Evolutionary conservation across 2,113 vertebrate species (phyloP), one percentile per base, ranked within the genome.

Genomic region (Plectropomus leopardus): DNA sequence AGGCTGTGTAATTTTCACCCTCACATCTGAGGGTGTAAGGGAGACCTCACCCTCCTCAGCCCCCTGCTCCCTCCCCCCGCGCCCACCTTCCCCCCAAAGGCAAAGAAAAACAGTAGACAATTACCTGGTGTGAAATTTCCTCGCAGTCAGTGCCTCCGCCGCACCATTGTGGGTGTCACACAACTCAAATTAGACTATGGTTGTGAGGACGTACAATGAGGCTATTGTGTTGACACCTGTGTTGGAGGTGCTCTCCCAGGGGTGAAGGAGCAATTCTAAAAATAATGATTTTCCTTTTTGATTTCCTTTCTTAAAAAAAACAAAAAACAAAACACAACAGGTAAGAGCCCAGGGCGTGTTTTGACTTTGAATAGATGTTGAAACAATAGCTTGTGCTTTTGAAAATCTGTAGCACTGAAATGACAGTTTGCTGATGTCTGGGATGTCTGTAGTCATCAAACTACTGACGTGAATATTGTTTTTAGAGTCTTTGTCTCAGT

Each of bases 61-160:
- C 68, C 8, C 72, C 66, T 58, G 63, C 55, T 42, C 21, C 77
- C 53, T 54, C 9, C n/a, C 28, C n/a, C 77, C 65, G 85, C 42
- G 3, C 77, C 82, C 82, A 80, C 77, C 73, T 69, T 57, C 28
- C 24, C 75, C 89, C 83, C 76, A 76, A 85, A 89, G 83, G 84
- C 70, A 83, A 80, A 68, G 78, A 80, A 73, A 91, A 92, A 89
- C 84, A 65, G 80, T 69, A 85, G 86, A 92, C 93, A 92, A 94
- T 94, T 93, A 93, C 89, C 86, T 84, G 63, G 87, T 91, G 90
- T 90, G 90, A 94, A 91, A 92, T 89, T 88, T 92, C 73, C 61
- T 86, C 54, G 15, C 85, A 72, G 85, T 70, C 30, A 40, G 66
- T 57, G 74, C 57, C 55, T 72, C 54, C 13, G 5, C 78, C 64